Conservation (phyloP, 1,140 invertebrate species). For the Caerostris darwini region DNA sequence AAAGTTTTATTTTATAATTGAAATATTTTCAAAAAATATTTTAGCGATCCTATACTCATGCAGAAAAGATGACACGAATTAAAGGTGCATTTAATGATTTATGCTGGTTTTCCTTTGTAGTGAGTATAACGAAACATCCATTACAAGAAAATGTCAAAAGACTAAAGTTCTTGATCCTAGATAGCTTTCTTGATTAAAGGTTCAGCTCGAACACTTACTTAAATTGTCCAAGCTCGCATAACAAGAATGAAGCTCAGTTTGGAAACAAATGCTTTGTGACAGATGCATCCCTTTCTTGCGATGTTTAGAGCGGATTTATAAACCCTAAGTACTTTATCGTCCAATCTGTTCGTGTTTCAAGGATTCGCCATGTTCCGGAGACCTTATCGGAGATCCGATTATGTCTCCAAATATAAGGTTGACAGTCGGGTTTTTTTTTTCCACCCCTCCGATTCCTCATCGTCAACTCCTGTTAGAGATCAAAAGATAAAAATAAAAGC, state of each 20-base stretch:
- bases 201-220: neutral
- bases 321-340: conserved; percentile 44
- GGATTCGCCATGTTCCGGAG: conserved; percentile 10
- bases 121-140: neutral
- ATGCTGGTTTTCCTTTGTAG: too few relatives aligned
- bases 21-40: too few relatives aligned
- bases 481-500: neutral
- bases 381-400: conserved; percentile 59
- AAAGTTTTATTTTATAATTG: too few relatives aligned
- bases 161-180: neutral
- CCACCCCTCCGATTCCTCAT: neutral
- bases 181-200: neutral
- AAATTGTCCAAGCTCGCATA: neutral
- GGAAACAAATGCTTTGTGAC: conserved; percentile 13
- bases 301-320: conserved; percentile 18
- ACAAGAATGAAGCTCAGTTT: neutral
- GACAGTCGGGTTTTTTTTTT: conserved; percentile 1
- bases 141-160: neutral
- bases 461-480: neutral
- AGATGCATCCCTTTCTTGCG: conserved; percentile 6
- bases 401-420: conserved; percentile 60
- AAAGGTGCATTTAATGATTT: neutral
- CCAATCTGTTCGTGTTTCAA: conserved; percentile 34
- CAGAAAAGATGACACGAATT: too few relatives aligned
- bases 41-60: too few relatives aligned